A percentile compares a stretch with the other conserved stretches of the same genome.
Conservation (phyloP, 2,888 invertebrate genomes). For the Aleiodes alternator region DNA sequence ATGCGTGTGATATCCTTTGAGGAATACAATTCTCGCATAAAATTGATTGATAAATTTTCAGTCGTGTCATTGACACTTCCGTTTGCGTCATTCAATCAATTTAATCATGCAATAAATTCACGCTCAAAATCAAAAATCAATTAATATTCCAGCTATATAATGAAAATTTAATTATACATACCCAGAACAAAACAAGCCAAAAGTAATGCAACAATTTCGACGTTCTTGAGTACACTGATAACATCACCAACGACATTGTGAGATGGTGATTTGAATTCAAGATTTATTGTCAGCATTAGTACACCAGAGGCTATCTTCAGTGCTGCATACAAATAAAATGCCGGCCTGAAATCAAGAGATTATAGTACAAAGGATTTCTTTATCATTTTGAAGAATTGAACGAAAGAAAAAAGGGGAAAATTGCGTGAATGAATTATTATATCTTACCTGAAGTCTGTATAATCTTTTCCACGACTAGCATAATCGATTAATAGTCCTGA, state of each 20-base stretch:
- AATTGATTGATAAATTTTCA: constrained; percentile 16
- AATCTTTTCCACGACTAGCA: constrained; percentile 82
- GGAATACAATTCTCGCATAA: too few species aligned
- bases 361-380: constrained; percentile 12
- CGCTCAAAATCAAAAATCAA: background rate
- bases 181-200: constrained; percentile 85
- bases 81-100: constrained; percentile 38
- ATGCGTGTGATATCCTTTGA: constrained; percentile 1
- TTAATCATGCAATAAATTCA: constrained; percentile 7
- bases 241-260: constrained; percentile 84
- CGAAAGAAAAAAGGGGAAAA: background rate
- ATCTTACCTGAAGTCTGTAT: constrained; percentile 83
- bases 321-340: constrained; percentile 85
- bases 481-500: constrained; percentile 86
- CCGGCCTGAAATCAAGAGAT: constrained; percentile 78
- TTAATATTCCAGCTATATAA: background rate
- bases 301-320: constrained; percentile 82
- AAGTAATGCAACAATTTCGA: constrained; percentile 85
- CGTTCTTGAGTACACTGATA: constrained; percentile 81
- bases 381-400: background rate
- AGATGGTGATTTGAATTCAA: constrained; percentile 86
- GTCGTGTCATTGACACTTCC: constrained; percentile 39
- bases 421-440: background rate
- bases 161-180: constrained; percentile 70
- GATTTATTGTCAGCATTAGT: constrained; percentile 83